Base-by-base conservation (phyloP, 2,113 vertebrate genomes). In the Alethe castanea region DNA sequence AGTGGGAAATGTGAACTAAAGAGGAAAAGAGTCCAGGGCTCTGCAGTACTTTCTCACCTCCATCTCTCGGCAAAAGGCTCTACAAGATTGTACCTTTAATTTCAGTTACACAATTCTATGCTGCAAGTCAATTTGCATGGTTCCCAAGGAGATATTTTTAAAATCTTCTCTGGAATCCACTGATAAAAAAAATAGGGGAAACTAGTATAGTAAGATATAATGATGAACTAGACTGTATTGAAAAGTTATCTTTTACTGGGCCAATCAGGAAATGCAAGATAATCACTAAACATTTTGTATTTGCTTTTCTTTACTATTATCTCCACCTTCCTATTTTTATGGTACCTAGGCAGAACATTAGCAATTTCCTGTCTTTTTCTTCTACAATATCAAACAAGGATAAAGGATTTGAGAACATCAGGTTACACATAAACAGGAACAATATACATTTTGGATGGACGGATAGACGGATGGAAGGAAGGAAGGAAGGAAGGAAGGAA, bases 171-270 rank as follows among this genome's bases (percentile, higher is more conserved):
- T 88, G 79, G 71, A 83, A 95, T 56, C 24, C 56, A 83, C 81
- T 56, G 87, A 92, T 94, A 93, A 92, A 93, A 93, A 77, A 77
- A 66, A 81, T 12, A 16, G 38, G 13, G 31, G 36, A 79, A 93
- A 79, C 64, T 19, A 82, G 33, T 66, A 92, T 62, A 96, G 81
- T 60, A 69, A 90, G 80, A 91, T 88, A 92, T 33, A 83, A 93
- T 65, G 74, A 94, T 83, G 77, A 95, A 83, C 80, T 92, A 94
- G 82, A 73, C 62, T 54, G 60, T 59, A 73, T 15, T 88, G 87
- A 95, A 97, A 94, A 94, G 44, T 90, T 96, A 88, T 82, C 85
- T 92, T 87, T 91, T 50, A 56, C 57, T 85, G 60, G 78, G 67
- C 31, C 93, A 69, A 89, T 72, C 94, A 95, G 83, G 77, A 92